Conservation (phyloP, 1,140 invertebrate species). For the Anthonomus grandis region DNA sequence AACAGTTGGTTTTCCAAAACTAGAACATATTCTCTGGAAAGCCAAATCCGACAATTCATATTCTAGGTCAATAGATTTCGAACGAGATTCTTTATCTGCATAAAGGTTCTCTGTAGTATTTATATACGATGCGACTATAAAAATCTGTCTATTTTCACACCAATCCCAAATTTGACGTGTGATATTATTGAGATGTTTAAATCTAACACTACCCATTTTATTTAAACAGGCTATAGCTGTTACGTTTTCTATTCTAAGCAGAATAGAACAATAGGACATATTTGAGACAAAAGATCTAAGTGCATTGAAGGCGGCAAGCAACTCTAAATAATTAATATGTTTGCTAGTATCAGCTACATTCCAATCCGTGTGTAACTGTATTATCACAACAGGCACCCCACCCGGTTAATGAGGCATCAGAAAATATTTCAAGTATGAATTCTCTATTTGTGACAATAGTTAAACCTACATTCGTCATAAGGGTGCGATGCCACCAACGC, state of each 20-base stretch:
- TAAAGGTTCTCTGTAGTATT: constrained; percentile 27
- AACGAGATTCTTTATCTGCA: too few species aligned
- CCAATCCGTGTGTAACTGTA: constrained; percentile 28
- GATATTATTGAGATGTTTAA: not conserved
- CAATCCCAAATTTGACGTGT: too few species aligned
- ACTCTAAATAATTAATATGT: too few species aligned
- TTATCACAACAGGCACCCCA: constrained; percentile 35
- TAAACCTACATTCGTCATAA: not conserved
- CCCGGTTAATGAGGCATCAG: constrained; percentile 35
- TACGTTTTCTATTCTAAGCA: constrained; percentile 19
- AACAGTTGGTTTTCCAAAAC: constrained; percentile 30
- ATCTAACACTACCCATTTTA: not conserved
- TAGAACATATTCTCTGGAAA: constrained; percentile 18
- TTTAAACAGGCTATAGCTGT: constrained; percentile 25
- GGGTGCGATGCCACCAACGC: not conserved
- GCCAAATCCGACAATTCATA: too few species aligned
- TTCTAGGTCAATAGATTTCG: too few species aligned
- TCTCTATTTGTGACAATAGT: too few species aligned
- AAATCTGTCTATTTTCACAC: constrained; percentile 32
- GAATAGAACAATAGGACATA: too few species aligned
- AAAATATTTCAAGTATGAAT: constrained; percentile 30
- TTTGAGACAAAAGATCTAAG: too few species aligned
- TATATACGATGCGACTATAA: constrained; percentile 30
- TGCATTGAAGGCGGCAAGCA: too few species aligned
- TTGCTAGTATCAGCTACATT: constrained; percentile 17